These are phyloP conservation scores for Betta splendens DNA, from an alignment of 2,797 vertebrate genomes.

Conservation along the genomic window DNA sequence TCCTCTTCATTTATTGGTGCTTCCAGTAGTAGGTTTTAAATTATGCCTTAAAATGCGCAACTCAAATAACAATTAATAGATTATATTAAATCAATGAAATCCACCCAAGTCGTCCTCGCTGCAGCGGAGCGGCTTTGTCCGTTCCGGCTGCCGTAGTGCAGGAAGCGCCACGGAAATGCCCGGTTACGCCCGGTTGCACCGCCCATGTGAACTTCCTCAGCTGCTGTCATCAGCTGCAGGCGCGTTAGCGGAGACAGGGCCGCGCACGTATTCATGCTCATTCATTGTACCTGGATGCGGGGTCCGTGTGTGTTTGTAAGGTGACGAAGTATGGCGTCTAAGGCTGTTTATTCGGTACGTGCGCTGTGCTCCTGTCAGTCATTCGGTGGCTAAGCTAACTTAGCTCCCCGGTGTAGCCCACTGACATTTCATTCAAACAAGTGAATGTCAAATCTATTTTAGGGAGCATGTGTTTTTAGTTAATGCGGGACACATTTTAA, in stretches of 20 bases:
- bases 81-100: neutral
- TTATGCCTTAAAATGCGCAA: neutral
- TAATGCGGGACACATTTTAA: no score
- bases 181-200: conserved; percentile 43
- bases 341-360: conserved; percentile 75
- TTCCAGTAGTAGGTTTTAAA: neutral
- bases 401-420: neutral
- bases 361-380: neutral
- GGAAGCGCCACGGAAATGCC: conserved; percentile 51
- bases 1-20: neutral
- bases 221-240: neutral
- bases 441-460: neutral
- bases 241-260: neutral
- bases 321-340: conserved; percentile 70
- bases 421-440: conserved; percentile 39
- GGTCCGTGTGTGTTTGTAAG: conserved; percentile 9
- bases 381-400: conserved; percentile 34
- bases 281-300: conserved; percentile 12
- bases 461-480: no score
- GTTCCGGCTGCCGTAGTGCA: conserved; percentile 60
- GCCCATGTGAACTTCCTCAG: conserved; percentile 64
- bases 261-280: neutral
- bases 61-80: neutral
- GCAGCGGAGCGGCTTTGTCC: neutral
- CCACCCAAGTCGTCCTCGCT: no score